phyloP scores from a whole-genome alignment of 1,140 invertebrate genomes.

The Sarcophaga bullata region DNA sequence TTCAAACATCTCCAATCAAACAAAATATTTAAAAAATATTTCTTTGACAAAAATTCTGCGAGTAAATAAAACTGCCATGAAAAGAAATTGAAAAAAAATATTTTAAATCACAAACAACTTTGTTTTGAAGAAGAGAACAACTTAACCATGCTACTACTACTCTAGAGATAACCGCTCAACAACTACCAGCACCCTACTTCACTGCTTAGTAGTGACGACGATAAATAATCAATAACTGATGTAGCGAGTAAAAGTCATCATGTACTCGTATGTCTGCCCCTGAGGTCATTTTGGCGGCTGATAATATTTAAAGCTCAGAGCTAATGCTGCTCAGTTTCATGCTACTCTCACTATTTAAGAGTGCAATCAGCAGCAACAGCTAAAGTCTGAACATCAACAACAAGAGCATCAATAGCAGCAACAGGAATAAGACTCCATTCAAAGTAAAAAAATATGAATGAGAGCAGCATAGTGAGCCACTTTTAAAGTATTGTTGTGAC shows the following conservation, averaged over 20 bases:
- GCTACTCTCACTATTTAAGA: neutral
- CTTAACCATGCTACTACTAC: neutral
- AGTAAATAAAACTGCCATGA: neutral
- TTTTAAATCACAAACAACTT: neutral
- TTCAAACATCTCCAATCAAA: too few relatives aligned
- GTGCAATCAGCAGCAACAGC: conserved; percentile 30
- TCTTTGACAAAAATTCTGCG: too few relatives aligned
- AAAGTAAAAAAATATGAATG: neutral
- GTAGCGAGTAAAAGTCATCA: conserved; percentile 35
- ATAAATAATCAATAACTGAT: conserved; percentile 36
- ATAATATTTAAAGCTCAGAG: neutral
- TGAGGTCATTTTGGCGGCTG: conserved; percentile 18
- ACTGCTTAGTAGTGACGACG: neutral
- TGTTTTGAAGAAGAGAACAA: neutral
- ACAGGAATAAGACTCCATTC: neutral
- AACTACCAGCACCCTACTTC: neutral
- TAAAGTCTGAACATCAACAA: too few relatives aligned
- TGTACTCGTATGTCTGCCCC: conserved; percentile 19
- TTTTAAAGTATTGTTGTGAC: too few relatives aligned
- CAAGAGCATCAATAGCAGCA: neutral
- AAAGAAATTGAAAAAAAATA: conserved; percentile 9
- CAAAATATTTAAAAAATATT: too few relatives aligned
- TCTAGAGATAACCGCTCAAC: neutral
- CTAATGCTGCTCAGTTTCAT: neutral
- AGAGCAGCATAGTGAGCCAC: too few relatives aligned